Conservation (phyloP, 1,140 invertebrate species). For the Stegodyphus mimosarum region DNA sequence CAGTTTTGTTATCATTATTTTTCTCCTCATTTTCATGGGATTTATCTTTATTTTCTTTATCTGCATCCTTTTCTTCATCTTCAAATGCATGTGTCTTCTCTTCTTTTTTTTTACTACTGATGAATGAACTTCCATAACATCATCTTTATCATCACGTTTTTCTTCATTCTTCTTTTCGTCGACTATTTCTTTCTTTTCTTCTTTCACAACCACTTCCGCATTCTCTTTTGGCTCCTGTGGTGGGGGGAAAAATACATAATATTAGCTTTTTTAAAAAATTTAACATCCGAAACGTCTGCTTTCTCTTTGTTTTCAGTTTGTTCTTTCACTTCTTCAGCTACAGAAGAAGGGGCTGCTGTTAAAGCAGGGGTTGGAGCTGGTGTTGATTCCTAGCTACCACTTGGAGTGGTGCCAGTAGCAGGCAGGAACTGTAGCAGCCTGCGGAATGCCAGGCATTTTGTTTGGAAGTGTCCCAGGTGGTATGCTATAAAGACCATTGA, state of each 20-base stretch:
- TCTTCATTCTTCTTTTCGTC: conserved; percentile 66
- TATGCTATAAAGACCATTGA: conserved; percentile 93
- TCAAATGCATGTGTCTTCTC: conserved; percentile 62
- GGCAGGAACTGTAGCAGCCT: conserved; percentile 69
- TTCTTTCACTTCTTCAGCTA: conserved; percentile 62
- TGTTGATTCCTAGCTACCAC: conserved; percentile 73
- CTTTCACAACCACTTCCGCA: conserved; percentile 63
- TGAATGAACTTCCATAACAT: conserved; percentile 55
- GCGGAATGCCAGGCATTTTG: conserved; percentile 81
- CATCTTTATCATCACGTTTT: conserved; percentile 55
- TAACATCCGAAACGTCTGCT: neutral
- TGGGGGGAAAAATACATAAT: neutral
- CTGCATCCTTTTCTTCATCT: conserved; percentile 65
- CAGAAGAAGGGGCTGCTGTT: conserved; percentile 66
- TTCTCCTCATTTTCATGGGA: conserved; percentile 55
- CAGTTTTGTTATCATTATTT: conserved; percentile 33
- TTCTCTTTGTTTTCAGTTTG: conserved; percentile 62
- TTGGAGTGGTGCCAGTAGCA: conserved; percentile 56
- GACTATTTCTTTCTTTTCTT: conserved; percentile 63
- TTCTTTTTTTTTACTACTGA: conserved; percentile 59
- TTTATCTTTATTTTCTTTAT: conserved; percentile 66
- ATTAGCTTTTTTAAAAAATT: no score
- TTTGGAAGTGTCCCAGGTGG: conserved; percentile 47
- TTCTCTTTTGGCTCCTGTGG: conserved; percentile 61
- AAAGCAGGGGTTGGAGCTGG: conserved; percentile 78